Percentiles rank a stretch among this genome's conserved stretches.
phyloP scores from a whole-genome alignment of 1,140 invertebrate species.

The Magallana ariakensis region DNA sequence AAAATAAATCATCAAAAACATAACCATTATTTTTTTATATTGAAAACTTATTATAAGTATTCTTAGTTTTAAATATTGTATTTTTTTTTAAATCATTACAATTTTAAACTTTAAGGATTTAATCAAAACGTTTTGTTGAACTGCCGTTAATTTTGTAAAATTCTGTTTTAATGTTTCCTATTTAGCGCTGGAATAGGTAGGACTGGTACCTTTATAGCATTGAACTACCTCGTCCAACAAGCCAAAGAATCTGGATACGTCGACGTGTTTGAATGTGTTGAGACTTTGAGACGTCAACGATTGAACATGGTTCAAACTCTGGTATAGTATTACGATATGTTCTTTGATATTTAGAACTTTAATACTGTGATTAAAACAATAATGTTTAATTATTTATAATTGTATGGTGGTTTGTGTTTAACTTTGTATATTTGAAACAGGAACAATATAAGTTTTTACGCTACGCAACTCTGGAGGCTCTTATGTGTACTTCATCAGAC shows the following conservation, averaged over 20 bases:
- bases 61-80: too few species aligned
- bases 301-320: conserved; percentile 65
- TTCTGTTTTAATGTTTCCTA: background rate
- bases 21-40: too few species aligned
- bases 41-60: too few species aligned
- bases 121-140: too few species aligned
- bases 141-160: too few species aligned
- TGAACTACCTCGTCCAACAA: conserved; percentile 70
- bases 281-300: conserved; percentile 56
- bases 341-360: too few species aligned
- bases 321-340: conserved; percentile 44
- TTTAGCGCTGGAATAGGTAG: conserved; percentile 77
- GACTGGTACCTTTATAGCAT: conserved; percentile 78
- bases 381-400: too few species aligned
- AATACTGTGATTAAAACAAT: background rate
- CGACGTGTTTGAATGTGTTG: conserved; percentile 60
- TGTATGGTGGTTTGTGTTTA: too few species aligned
- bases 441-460: conserved; percentile 62
- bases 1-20: too few species aligned
- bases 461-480: conserved; percentile 54
- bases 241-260: conserved; percentile 47
- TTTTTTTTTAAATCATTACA: too few species aligned
- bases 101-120: too few species aligned
- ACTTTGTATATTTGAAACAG: conserved; percentile 37
- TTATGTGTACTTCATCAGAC: conserved; percentile 50